Evolutionary conservation across 2,888 invertebrate species (phyloP).

Genomic region (Onchidella celtica): DNA sequence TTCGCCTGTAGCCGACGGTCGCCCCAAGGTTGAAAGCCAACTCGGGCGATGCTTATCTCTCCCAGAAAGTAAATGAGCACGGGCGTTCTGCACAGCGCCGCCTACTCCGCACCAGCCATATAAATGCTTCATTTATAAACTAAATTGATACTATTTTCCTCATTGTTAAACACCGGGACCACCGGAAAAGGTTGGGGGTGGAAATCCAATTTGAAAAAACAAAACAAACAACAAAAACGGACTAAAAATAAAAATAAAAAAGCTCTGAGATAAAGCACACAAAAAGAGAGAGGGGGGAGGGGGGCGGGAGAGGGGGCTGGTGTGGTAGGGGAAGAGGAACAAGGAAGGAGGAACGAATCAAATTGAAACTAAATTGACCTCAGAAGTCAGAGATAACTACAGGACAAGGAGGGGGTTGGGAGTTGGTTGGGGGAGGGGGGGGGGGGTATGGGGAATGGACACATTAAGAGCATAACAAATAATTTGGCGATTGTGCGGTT

Average conservation of each 20-base stretch:
- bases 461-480: background rate
- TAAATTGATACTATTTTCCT: conserved; percentile 29
- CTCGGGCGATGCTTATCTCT: background rate
- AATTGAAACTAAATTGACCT: background rate
- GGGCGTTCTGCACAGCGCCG: background rate
- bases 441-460: background rate
- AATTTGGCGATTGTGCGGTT: conserved; percentile 2
- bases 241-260: no score
- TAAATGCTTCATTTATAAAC: conserved; percentile 7
- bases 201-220: no score
- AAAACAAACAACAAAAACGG: no score
- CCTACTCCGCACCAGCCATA: background rate
- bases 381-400: conserved; percentile 2
- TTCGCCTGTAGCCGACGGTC: no score
- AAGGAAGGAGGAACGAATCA: background rate
- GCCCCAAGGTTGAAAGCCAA: background rate
- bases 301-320: no score
- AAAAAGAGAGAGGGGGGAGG: no score
- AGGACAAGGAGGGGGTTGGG: background rate
- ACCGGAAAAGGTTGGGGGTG: no score
- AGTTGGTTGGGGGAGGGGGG: background rate
- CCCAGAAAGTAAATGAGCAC: conserved; percentile 16
- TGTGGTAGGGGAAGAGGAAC: no score
- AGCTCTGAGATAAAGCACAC: no score
- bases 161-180: conserved; percentile 9